phyloP scores from a whole-genome alignment of 2,888 invertebrate species.

The Parnassius apollo region DNA sequence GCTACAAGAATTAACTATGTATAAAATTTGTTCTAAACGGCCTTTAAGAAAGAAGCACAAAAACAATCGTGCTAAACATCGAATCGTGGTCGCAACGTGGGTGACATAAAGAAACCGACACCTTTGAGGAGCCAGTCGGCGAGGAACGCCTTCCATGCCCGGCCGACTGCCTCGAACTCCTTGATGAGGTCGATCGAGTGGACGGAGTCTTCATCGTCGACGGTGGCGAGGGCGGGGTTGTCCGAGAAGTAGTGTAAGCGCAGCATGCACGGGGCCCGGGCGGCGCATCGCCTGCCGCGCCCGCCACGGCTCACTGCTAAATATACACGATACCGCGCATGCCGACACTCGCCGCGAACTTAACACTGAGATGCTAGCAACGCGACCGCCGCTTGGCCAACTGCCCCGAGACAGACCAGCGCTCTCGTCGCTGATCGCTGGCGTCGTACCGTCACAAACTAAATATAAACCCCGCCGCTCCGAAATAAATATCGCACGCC shows the following conservation, averaged over 20 bases:
- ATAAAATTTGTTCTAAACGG: conserved; percentile 2
- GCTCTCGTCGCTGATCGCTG: conserved; percentile 21
- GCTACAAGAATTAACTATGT: not conserved
- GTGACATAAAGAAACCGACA: conserved; percentile 51
- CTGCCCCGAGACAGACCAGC: conserved; percentile 38
- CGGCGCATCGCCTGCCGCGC: conserved; percentile 71
- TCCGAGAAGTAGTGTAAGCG: conserved; percentile 92
- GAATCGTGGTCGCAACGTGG: conserved; percentile 28
- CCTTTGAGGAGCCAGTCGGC: conserved; percentile 84
- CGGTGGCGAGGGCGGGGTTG: conserved; percentile 85
- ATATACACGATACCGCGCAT: conserved; percentile 57
- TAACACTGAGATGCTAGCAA: conserved; percentile 45
- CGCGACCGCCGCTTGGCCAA: conserved; percentile 51
- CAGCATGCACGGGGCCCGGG: conserved; percentile 84
- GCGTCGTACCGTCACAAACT: conserved; percentile 28
- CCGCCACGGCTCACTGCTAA: conserved; percentile 78
- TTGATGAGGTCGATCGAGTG: conserved; percentile 92
- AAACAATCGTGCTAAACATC: conserved; percentile 24
- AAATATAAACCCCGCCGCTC: conserved; percentile 25
- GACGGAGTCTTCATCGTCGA: conserved; percentile 82
- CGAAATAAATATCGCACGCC: conserved; percentile 16
- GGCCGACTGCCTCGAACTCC: conserved; percentile 91
- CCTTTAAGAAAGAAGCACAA: conserved; percentile 4
- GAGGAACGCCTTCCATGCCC: conserved; percentile 88
- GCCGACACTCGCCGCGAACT: conserved; percentile 43